Base-by-base conservation (phyloP, 2,113 vertebrate species). In the Sinocyclocheilus rhinocerous region DNA sequence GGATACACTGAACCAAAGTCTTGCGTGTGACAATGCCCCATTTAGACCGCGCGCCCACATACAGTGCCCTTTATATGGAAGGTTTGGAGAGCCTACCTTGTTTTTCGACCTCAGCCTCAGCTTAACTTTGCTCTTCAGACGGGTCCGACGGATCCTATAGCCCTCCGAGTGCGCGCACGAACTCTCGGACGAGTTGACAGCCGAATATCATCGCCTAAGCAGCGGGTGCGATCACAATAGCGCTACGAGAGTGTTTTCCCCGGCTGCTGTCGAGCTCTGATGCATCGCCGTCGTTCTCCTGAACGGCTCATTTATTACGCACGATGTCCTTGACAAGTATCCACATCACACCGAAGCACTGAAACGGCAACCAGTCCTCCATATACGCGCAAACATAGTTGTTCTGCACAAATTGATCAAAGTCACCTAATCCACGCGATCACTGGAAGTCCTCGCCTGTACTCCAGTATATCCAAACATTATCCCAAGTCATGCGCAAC, bases 281-380 rank as follows among this genome's bases (percentile, higher is more conserved):
- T 84, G 75, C 77, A 84, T 89, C 81, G 59, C 73, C 59, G 59
- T 83, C 61, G 10, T 6, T 57, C 52, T 81, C 39, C 26, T 1
- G 24, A 69, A 69, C 70, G 85, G 82, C 55, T 87, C 67, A 11
- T 80, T 57, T 87, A 81, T 81, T 72, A 61, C 83, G 29, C 65
- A 39, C 88, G 52, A 77, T 88, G 90, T 90, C 90, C 89, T 91
- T 91, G 88, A 85, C 63, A 81, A 89, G 84, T 84, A 89, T 87
- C 87, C 89, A 88, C 83, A 85, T 48, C 65, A 81, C 59, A 82
- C 22, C 15, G 63, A 52, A 80, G 18, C 70, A 80, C 57, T 79
- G 45, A 76, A 22, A 88, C 45, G 39, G 33, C 48, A n/a, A 42
- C 9, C 42, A 42, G 42, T 42, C 42, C 42, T 45, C 59, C 48